Percentiles rank a stretch among this genome's conserved stretches.
Conservation (phyloP, 2,797 vertebrate species). For the Pseudotriccus pelzelni region DNA sequence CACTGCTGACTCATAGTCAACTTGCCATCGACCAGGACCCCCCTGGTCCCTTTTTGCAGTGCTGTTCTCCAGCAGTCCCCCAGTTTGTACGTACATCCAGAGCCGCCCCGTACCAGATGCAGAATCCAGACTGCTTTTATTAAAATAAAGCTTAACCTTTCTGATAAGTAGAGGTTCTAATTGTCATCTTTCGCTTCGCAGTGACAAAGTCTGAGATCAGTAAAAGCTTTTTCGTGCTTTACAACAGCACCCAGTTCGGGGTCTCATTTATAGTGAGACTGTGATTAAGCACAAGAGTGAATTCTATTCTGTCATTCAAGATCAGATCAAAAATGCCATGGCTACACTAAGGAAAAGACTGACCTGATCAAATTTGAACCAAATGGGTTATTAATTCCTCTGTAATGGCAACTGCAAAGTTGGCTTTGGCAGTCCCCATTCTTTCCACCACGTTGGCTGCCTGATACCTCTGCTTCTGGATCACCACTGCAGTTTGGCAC, state of each 20-base stretch:
- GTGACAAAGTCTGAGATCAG: background rate
- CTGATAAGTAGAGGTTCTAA: background rate
- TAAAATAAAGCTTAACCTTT: background rate
- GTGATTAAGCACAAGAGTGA: background rate
- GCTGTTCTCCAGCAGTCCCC: background rate
- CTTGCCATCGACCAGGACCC: rapidly evolving
- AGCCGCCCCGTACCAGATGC: rapidly evolving
- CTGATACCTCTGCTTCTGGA: background rate
- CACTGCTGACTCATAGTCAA: background rate
- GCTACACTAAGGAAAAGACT: background rate
- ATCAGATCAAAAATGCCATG: background rate
- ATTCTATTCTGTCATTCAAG: background rate
- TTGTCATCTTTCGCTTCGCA: background rate
- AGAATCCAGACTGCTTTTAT: background rate
- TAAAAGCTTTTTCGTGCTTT: background rate
- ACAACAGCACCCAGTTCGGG: background rate
- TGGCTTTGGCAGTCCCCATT: background rate
- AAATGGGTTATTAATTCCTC: background rate
- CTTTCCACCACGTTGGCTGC: background rate
- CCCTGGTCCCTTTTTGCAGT: background rate
- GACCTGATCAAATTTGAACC: background rate
- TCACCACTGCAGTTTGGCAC: background rate
- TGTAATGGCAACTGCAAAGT: background rate
- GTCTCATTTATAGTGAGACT: background rate
- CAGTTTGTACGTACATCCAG: background rate